These are phyloP conservation scores for Drosophila virilis DNA, from an alignment of 1,140 invertebrate genomes.

Conservation along the genomic window DNA sequence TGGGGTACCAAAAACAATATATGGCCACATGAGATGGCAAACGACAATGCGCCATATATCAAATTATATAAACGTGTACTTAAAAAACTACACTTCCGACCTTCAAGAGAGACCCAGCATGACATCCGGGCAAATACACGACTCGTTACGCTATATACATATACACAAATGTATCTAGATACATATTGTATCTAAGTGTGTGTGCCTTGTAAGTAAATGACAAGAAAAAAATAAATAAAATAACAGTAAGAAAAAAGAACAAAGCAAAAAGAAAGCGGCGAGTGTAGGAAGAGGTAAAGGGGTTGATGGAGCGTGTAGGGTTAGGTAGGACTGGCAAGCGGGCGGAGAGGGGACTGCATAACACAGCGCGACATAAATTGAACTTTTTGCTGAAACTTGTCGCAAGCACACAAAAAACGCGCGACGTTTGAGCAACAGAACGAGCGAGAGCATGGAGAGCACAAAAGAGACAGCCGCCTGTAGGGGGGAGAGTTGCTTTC, in stretches of 20 bases:
- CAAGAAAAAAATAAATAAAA: constrained; percentile 47
- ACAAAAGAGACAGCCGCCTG: background rate
- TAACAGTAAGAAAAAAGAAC: constrained; percentile 48
- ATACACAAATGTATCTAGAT: constrained; percentile 31
- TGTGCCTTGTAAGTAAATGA: constrained; percentile 71
- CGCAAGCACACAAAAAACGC: constrained; percentile 30
- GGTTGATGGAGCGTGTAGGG: constrained; percentile 2
- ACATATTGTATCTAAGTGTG: constrained; percentile 21
- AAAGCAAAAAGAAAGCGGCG: constrained; percentile 69
- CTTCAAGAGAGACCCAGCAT: constrained; percentile 71
- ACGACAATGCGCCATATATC: constrained; percentile 78
- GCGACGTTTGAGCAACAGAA: constrained; percentile 3
- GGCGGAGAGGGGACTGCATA: constrained; percentile 32
- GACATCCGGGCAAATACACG: constrained; percentile 76
- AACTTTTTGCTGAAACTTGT: constrained; percentile 64
- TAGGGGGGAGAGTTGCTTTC: constrained; percentile 2
- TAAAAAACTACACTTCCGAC: constrained; percentile 81
- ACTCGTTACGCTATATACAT: constrained; percentile 10
- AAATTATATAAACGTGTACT: constrained; percentile 81
- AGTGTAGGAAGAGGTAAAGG: constrained; percentile 29
- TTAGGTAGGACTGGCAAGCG: background rate
- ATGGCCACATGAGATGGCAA: constrained; percentile 63
- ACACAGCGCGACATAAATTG: constrained; percentile 75
- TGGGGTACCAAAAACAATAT: constrained; percentile 17
- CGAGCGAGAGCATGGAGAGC: constrained; percentile 8